These are phyloP conservation scores for Argentina silus DNA, from an alignment of 2,797 vertebrate species.

Conservation along the genomic window DNA sequence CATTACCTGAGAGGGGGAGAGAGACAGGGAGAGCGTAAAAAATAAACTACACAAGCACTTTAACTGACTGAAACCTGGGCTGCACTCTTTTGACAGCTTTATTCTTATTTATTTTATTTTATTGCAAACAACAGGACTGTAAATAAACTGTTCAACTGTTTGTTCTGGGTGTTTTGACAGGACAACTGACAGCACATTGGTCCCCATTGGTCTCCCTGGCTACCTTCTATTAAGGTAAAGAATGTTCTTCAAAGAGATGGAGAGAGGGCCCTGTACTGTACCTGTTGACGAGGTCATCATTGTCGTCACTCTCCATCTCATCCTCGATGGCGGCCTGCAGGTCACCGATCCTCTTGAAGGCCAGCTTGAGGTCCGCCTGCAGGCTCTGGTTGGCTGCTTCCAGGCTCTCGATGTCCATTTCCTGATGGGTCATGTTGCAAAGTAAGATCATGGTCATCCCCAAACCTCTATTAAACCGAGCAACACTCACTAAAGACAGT, in stretches of 20 bases:
- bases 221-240: no score
- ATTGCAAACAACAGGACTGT: slow-evolving; percentile 11
- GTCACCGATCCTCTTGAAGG: slow-evolving; percentile 98
- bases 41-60: slow-evolving; percentile 18
- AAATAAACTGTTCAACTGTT: neutral
- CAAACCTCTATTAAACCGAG: neutral
- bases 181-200: no score
- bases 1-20: neutral
- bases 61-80: neutral
- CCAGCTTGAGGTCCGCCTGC: slow-evolving; percentile 95
- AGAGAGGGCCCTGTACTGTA: slow-evolving; percentile 49
- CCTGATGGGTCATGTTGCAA: slow-evolving; percentile 79
- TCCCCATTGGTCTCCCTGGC: no score
- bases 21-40: neutral
- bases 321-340: slow-evolving; percentile 98
- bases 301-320: slow-evolving; percentile 98
- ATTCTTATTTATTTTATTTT: neutral
- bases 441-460: neutral
- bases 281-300: slow-evolving; percentile 97
- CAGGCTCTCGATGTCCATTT: slow-evolving; percentile 97
- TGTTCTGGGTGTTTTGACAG: no score
- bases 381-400: slow-evolving; percentile 98
- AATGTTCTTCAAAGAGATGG: no score
- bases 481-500: neutral
- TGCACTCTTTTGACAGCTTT: slow-evolving; percentile 32